Conservation (phyloP, 2,888 invertebrate species). For the Ommatoiulus sabulosus region DNA sequence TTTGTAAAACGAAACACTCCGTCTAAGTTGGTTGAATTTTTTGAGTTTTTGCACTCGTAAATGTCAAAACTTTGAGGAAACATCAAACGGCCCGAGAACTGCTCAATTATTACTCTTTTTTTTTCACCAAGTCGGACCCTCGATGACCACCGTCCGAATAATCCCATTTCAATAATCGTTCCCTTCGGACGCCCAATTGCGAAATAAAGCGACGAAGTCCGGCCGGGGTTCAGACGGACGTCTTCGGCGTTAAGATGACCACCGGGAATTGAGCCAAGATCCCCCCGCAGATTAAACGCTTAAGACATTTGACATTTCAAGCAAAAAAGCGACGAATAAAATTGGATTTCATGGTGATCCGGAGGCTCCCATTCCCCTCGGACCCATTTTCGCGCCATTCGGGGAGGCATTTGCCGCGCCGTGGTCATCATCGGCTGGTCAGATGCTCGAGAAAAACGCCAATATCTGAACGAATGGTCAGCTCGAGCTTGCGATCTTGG, state of each 20-base stretch:
- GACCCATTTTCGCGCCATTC: slow-evolving; percentile 9
- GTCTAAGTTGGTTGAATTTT: no score
- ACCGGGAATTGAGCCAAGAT: neutral
- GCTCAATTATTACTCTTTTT: neutral
- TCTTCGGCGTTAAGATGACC: slow-evolving; percentile 4
- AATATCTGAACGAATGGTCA: neutral
- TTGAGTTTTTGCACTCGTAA: no score
- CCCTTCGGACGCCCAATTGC: neutral
- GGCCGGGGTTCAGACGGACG: neutral
- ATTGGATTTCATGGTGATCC: slow-evolving; percentile 36
- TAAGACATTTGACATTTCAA: slow-evolving; percentile 42
- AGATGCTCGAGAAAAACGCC: neutral
- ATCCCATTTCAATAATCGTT: slow-evolving; percentile 42
- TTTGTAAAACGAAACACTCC: no score
- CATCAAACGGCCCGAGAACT: no score
- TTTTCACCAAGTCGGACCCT: neutral
- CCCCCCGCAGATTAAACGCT: slow-evolving; percentile 43
- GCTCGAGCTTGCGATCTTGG: no score
- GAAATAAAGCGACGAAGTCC: neutral
- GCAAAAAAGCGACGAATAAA: slow-evolving; percentile 27
- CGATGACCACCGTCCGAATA: neutral
- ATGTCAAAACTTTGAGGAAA: no score
- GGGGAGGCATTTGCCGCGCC: neutral
- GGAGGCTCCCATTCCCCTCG: slow-evolving; percentile 1
- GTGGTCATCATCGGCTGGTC: neutral